A percentile compares a stretch with the other conserved stretches of the same genome.
Conservation (phyloP, 2,888 invertebrate genomes). For the Timema podura region DNA sequence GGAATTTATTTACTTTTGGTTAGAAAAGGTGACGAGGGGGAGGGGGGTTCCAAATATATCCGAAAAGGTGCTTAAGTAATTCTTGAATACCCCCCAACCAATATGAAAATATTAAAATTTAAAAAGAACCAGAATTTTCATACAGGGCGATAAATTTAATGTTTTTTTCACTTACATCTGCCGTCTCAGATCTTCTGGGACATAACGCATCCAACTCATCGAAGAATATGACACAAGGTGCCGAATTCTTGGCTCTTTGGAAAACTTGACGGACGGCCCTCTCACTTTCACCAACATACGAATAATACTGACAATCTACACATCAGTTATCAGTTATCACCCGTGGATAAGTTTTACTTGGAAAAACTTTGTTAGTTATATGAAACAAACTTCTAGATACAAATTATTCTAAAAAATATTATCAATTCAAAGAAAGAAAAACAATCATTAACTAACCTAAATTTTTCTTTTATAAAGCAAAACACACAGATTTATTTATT, state of each 20-base stretch:
- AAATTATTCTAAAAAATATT: not conserved
- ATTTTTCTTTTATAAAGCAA: too few relatives aligned
- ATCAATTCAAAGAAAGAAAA: not conserved
- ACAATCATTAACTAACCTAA: not conserved
- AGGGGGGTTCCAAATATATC: too few relatives aligned
- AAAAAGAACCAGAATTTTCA: too few relatives aligned
- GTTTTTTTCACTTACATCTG: conserved; percentile 48
- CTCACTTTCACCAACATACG: conserved; percentile 98
- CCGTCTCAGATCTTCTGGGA: conserved; percentile 77
- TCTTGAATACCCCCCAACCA: too few relatives aligned
- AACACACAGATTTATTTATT: too few relatives aligned
- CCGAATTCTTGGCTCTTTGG: conserved; percentile 87
- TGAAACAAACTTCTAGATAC: not conserved
- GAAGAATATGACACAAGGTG: conserved; percentile 98
- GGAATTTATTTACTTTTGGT: too few relatives aligned
- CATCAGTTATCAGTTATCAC: too few relatives aligned
- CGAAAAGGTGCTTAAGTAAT: too few relatives aligned
- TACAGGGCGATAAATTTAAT: too few relatives aligned
- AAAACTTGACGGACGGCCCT: conserved; percentile 95
- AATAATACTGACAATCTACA: conserved; percentile 31
- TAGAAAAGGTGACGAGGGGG: too few relatives aligned
- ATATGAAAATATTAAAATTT: too few relatives aligned
- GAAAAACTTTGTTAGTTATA: not conserved
- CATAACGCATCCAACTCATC: conserved; percentile 97
- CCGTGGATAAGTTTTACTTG: too few relatives aligned